Evolutionary conservation across 2,113 vertebrate species (phyloP).

Genomic region (Suncus etruscus): DNA sequence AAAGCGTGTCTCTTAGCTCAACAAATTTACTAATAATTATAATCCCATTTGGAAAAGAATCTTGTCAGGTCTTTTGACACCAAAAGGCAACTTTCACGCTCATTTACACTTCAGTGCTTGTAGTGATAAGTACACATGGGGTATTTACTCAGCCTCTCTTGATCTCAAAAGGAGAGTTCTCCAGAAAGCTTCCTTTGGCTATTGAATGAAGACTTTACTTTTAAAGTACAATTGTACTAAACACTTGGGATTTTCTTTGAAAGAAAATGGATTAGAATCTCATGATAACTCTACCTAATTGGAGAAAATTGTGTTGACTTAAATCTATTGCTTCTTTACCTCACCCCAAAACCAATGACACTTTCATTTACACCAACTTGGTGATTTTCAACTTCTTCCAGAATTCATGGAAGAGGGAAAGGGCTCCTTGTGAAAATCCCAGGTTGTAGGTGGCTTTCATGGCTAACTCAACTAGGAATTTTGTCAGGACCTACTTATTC

Average conservation of each 20-base stretch:
- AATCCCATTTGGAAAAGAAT: slow-evolving; percentile 78
- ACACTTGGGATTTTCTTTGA: slow-evolving; percentile 67
- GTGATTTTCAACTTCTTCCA: slow-evolving; percentile 30
- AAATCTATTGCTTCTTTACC: not conserved
- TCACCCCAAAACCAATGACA: not conserved
- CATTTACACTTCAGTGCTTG: slow-evolving; percentile 74
- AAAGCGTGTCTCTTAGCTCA: slow-evolving; percentile 77
- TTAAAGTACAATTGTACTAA: slow-evolving; percentile 57
- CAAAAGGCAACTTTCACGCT: slow-evolving; percentile 78
- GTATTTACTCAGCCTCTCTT: slow-evolving; percentile 77
- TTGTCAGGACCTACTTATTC: not conserved
- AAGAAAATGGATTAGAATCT: slow-evolving; percentile 54
- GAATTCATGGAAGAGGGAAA: not conserved
- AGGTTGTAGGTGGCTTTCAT: not conserved
- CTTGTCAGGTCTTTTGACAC: slow-evolving; percentile 77
- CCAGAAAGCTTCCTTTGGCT: slow-evolving; percentile 67
- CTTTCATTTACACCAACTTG: not conserved
- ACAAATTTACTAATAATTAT: slow-evolving; percentile 81
- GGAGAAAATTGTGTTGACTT: slow-evolving; percentile 36
- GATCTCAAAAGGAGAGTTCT: slow-evolving; percentile 62
- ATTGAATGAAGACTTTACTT: slow-evolving; percentile 70
- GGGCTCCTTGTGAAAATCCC: slow-evolving; percentile 26
- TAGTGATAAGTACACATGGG: slow-evolving; percentile 65
- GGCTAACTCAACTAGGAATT: not conserved
- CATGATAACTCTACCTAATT: slow-evolving; percentile 15